Evolutionary conservation across 1,140 invertebrate species (phyloP).

Genomic region (Aricia agestis): DNA sequence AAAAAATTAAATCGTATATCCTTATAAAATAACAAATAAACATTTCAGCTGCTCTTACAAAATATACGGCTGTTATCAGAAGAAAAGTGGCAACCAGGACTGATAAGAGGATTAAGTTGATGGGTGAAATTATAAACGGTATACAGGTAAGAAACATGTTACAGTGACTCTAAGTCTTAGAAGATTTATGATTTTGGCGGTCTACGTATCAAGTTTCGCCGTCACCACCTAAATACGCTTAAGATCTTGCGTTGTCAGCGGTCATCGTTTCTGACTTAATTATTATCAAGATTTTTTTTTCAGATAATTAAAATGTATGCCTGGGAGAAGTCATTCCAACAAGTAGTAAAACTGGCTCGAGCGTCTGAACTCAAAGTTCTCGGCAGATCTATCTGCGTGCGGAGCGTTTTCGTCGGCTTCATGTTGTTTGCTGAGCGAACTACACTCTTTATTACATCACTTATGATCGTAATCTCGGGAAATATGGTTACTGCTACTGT

Average conservation of each 20-base stretch:
- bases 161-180: neutral
- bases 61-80: constrained; percentile 54
- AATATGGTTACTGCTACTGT: constrained; percentile 81
- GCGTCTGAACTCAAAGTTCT: constrained; percentile 79
- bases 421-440: constrained; percentile 80
- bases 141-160: constrained; percentile 76
- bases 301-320: constrained; percentile 88
- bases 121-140: constrained; percentile 89
- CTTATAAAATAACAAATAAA: too few relatives aligned
- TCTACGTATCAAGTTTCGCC: too few relatives aligned
- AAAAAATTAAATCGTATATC: too few relatives aligned
- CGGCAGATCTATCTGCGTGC: constrained; percentile 77
- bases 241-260: too few relatives aligned
- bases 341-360: constrained; percentile 75
- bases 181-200: neutral
- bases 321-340: constrained; percentile 82
- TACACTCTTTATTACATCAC: constrained; percentile 79
- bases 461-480: constrained; percentile 78
- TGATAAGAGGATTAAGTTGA: constrained; percentile 87
- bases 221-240: too few relatives aligned
- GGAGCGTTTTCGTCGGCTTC: constrained; percentile 79
- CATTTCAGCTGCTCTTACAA: constrained; percentile 52
- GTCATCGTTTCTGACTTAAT: too few relatives aligned
- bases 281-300: constrained; percentile 31
- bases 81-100: constrained; percentile 80